Percentiles rank a stretch among this genome's conserved stretches.
phyloP scores from a whole-genome alignment of 37 sponge, comb jelly and placozoan genomes.

The Oopsacas minuta region DNA sequence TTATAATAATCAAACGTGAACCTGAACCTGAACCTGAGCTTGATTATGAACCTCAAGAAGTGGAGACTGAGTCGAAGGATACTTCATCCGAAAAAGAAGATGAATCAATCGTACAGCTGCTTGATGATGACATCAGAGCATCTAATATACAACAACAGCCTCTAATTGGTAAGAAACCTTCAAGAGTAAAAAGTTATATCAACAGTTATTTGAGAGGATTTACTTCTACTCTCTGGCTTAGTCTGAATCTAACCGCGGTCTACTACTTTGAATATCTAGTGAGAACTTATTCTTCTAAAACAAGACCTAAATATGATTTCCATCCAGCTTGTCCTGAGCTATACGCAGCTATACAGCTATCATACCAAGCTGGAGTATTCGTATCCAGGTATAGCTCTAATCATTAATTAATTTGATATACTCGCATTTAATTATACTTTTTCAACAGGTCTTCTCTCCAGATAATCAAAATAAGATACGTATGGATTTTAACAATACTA shows the following conservation, averaged over 20 bases:
- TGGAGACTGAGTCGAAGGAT: background rate
- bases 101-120: background rate
- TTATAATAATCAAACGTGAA: slow-evolving; percentile 23
- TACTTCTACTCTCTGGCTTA: slow-evolving; percentile 22
- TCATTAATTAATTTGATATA: too few species aligned
- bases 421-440: slow-evolving; percentile 21
- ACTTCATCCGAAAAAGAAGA: background rate
- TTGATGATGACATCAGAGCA: background rate
- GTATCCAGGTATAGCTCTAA: background rate
- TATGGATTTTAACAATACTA: slow-evolving; percentile 24
- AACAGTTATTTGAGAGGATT: background rate
- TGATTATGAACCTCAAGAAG: background rate
- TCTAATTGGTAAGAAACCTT: background rate
- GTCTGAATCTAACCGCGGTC: slow-evolving; percentile 20
- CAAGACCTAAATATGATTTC: slow-evolving; percentile 16
- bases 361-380: slow-evolving; percentile 24
- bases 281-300: slow-evolving; percentile 21
- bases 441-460: slow-evolving; percentile 29
- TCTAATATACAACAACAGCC: background rate
- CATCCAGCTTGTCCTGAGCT: slow-evolving; percentile 34
- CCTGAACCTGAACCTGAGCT: background rate
- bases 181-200: background rate
- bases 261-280: slow-evolving; percentile 26
- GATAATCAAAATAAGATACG: slow-evolving; percentile 18
- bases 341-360: slow-evolving; percentile 33